phyloP scores from a whole-genome alignment of 2,888 invertebrate species.

The Tupiocoris notatus region DNA sequence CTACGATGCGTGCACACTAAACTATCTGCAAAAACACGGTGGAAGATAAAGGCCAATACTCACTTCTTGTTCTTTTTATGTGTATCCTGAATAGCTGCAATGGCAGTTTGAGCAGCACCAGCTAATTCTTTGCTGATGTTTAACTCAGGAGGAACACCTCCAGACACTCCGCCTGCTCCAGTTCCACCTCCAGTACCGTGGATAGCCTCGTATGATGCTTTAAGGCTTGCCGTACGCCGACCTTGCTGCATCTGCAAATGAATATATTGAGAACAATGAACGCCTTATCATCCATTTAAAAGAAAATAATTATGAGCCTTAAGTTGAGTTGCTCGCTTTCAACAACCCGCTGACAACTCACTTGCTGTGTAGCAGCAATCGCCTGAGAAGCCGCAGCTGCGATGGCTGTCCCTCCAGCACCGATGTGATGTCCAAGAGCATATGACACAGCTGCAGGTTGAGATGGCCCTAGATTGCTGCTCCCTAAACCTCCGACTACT shows the following conservation, averaged over 20 bases:
- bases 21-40: no score
- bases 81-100: constrained; percentile 67
- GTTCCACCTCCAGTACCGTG: constrained; percentile 60
- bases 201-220: constrained; percentile 92
- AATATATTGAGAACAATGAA: no score
- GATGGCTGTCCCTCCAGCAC: constrained; percentile 84
- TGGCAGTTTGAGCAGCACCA: constrained; percentile 69
- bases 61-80: constrained; percentile 60
- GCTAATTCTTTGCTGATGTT: constrained; percentile 70
- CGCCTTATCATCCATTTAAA: no score
- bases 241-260: constrained; percentile 95
- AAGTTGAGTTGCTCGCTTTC: no score
- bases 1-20: no score
- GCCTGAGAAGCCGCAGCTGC: constrained; percentile 94
- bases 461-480: neutral
- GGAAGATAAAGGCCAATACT: no score
- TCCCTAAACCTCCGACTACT: constrained; percentile 22
- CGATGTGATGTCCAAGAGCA: constrained; percentile 70
- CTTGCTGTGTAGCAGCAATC: constrained; percentile 91
- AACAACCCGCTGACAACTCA: no score
- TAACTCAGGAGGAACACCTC: constrained; percentile 59
- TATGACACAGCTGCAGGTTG: constrained; percentile 60
- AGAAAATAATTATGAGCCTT: no score
- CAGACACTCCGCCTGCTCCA: constrained; percentile 40
- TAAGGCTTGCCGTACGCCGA: constrained; percentile 86